Evolutionary conservation across 2,797 vertebrate genomes (phyloP).

Genomic region (Loriculus beryllinus): DNA sequence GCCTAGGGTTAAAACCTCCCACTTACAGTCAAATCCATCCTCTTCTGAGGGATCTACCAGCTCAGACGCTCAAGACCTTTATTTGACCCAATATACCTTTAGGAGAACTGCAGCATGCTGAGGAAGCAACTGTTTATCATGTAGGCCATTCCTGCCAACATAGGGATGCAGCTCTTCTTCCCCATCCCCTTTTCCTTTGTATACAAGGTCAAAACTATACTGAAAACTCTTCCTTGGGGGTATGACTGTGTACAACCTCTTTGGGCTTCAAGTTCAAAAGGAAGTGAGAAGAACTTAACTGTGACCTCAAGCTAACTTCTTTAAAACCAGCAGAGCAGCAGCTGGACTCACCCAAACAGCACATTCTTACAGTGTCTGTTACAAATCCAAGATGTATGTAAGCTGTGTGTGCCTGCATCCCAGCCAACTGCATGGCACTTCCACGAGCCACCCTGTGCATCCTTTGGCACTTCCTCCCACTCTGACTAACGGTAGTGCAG

Average conservation of each 20-base stretch:
- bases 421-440: neutral
- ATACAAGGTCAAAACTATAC: neutral
- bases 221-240: neutral
- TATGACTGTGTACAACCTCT: neutral
- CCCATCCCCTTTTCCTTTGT: neutral
- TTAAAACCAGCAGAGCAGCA: neutral
- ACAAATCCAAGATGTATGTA: neutral
- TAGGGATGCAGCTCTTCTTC: neutral
- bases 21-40: conserved; percentile 61
- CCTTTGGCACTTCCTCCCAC: neutral
- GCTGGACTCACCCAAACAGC: neutral
- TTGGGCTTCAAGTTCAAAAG: neutral
- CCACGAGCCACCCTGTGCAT: neutral
- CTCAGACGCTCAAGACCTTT: conserved; percentile 54
- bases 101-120: conserved; percentile 8
- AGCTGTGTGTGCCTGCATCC: neutral
- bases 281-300: neutral
- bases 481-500: neutral
- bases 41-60: conserved; percentile 57
- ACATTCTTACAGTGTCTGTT: fast-evolving
- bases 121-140: conserved; percentile 38
- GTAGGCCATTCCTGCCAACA: neutral
- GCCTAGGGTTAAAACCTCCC: conserved; percentile 62
- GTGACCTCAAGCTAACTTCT: neutral
- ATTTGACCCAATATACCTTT: conserved; percentile 20